phyloP scores from a whole-genome alignment of 2,888 invertebrate species.

The Lepidochrysops patricia region DNA sequence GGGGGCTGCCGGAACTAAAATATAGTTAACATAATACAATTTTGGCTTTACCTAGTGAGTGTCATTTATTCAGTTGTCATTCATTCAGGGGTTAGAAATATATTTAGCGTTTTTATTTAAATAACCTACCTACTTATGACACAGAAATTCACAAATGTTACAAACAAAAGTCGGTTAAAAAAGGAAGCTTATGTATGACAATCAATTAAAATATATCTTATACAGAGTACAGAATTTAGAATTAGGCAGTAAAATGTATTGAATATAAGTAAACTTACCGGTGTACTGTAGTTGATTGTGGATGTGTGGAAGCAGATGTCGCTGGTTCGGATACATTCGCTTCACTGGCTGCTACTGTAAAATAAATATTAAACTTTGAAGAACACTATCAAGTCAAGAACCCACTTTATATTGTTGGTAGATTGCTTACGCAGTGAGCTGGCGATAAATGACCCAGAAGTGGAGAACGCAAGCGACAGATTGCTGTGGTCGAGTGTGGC shows the following conservation, averaged over 20 bases:
- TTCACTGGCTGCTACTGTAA: constrained; percentile 29
- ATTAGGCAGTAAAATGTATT: too few species aligned
- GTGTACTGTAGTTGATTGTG: constrained; percentile 48
- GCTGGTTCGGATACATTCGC: constrained; percentile 29
- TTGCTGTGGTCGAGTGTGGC: constrained; percentile 69
- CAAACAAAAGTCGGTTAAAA: too few species aligned
- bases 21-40: constrained; percentile 5
- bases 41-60: too few species aligned
- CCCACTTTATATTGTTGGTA: too few species aligned
- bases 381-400: too few species aligned
- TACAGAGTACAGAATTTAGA: too few species aligned
- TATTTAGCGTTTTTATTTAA: too few species aligned
- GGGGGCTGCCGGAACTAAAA: constrained; percentile 71
- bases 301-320: constrained; percentile 42
- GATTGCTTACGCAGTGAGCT: constrained; percentile 49
- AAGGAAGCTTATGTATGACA: too few species aligned
- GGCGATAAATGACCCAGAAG: constrained; percentile 60
- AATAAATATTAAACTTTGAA: not conserved
- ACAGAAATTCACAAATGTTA: too few species aligned
- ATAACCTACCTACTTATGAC: too few species aligned
- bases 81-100: too few species aligned
- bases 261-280: constrained; percentile 29
- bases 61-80: too few species aligned
- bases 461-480: constrained; percentile 60
- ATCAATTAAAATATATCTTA: not conserved